Evolutionary conservation across 2,797 vertebrate species (phyloP), one percentile per base, ranked within the genome.

Genomic region (Silurus aristotelis): DNA sequence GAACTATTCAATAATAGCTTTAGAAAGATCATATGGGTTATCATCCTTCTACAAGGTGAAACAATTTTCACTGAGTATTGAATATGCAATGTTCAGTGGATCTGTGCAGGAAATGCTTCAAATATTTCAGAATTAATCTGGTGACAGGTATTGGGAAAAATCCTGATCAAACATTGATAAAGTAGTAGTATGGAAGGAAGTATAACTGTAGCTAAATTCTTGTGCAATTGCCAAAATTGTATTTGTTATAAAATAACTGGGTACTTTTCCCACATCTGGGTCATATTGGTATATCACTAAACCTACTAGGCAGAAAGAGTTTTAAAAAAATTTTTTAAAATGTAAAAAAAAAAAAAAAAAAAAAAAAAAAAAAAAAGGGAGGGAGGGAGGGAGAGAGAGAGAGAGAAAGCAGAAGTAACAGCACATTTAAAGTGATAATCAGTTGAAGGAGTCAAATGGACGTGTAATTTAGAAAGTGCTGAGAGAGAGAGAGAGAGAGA

Each of bases 11-110:
- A 19, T 38, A 78, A 43, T 43, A 61, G 76, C 56, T 61, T 15
- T 78, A 61, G 76, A 31, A 61, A 46, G 76, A 78, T 78, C 76
- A 78, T 38, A 43, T 61, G 76, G 31, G 31, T n/a, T 58, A 78
- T 43, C 63, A 78, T 61, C 10, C 20, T 61, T 78, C 12, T n/a
- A 43, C 76, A 61, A 79, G 60, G 77, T 79, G 38, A 63, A 63
- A 38, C 58, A 15, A 20, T 3, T 43, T 63, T 22, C 60, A 79
- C 31, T 0, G 6, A 43, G 20, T 20, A 46, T 22, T 22, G 20
- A 63, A 17, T 46, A 38, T 63, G 76, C 3, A 22, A 58, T 13
- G 48, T 52, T 52, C 48, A 52, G 48, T 43, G 76, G 19, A 43
- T 43, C 19, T 7, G 6, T 43, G 58, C 31, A 61, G 19, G 1